Percentiles rank a stretch among this genome's conserved stretches.
Evolutionary conservation across 2,888 invertebrate genomes (phyloP).

Genomic region (Trissolcus brochymenae): DNA sequence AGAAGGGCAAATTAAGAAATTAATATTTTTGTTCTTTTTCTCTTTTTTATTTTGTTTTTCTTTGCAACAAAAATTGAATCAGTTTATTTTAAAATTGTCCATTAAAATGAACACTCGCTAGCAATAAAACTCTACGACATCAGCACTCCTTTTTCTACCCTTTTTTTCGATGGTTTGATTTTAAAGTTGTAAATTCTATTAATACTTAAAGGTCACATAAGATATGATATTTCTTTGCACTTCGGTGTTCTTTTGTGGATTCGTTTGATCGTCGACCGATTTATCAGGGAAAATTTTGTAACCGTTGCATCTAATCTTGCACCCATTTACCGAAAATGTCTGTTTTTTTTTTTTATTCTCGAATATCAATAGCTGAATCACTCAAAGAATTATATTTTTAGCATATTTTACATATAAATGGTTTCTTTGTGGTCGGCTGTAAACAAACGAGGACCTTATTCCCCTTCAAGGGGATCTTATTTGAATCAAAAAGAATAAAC

Average conservation of each 20-base stretch:
- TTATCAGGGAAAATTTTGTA: not conserved
- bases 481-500: too few relatives aligned
- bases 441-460: too few relatives aligned
- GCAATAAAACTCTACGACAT: not conserved
- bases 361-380: too few relatives aligned
- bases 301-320: not conserved
- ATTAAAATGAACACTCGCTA: not conserved
- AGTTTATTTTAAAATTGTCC: not conserved
- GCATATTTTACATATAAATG: too few relatives aligned
- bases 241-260: not conserved
- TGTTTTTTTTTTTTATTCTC: too few relatives aligned
- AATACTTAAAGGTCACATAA: constrained; percentile 12
- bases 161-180: constrained; percentile 9
- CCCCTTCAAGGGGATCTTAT: too few relatives aligned
- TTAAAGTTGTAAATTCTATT: constrained; percentile 17
- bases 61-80: not conserved
- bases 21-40: not conserved
- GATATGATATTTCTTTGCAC: constrained; percentile 2
- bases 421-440: too few relatives aligned
- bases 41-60: not conserved
- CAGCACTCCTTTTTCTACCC: not conserved
- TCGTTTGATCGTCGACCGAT: too few relatives aligned
- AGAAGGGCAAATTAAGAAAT: not conserved
- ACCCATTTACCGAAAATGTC: too few relatives aligned
- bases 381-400: too few relatives aligned